phyloP scores from a whole-genome alignment of 2,888 invertebrate species.

The Neuroscelio doddi region DNA sequence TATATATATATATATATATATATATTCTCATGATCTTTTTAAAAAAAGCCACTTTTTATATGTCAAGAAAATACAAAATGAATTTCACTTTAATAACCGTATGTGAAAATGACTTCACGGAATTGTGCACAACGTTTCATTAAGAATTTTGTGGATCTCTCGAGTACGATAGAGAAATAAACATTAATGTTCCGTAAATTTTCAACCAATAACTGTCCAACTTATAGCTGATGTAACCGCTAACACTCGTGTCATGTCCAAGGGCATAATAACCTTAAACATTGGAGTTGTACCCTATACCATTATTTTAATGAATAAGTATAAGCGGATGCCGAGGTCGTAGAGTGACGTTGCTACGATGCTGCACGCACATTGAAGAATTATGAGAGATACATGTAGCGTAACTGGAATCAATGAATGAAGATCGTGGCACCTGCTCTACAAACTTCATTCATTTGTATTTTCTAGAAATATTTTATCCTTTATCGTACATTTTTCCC shows the following conservation, averaged over 20 bases:
- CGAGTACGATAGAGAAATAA: background rate
- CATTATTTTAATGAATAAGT: constrained; percentile 1
- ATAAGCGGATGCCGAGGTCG: constrained; percentile 6
- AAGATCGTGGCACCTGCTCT: background rate
- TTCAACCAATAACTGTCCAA: background rate
- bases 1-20: too few relatives aligned
- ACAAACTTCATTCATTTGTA: constrained; percentile 1
- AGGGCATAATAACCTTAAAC: background rate
- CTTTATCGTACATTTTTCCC: too few relatives aligned
- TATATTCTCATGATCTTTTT: too few relatives aligned
- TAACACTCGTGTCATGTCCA: constrained; percentile 3
- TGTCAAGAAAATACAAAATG: too few relatives aligned
- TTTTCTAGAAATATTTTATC: too few relatives aligned
- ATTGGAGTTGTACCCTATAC: background rate
- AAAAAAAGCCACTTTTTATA: too few relatives aligned
- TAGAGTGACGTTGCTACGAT: background rate
- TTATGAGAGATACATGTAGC: background rate
- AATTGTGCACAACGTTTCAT: too few relatives aligned
- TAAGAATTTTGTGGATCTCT: too few relatives aligned
- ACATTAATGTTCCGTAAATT: background rate
- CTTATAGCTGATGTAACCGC: background rate
- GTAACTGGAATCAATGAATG: constrained; percentile 6
- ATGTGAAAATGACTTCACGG: background rate
- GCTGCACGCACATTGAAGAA: background rate
- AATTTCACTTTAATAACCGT: too few relatives aligned